These are phyloP conservation scores for Tympanoctomys barrerae DNA, from an alignment of 2,797 vertebrate genomes.

Conservation along the genomic window DNA sequence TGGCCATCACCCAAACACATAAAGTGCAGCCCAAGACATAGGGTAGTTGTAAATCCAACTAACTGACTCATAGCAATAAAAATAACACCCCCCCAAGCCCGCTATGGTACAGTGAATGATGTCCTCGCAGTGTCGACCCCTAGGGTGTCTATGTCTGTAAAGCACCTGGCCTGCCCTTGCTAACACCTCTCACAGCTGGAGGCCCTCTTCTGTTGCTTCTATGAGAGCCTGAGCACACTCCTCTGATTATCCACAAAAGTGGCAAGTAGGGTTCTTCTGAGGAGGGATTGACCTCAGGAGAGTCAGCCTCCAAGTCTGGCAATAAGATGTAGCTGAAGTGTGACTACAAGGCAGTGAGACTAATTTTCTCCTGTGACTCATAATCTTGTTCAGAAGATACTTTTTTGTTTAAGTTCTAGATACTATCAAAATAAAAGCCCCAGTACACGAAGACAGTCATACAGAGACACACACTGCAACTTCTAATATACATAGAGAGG, in stretches of 20 bases:
- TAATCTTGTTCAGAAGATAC: slow-evolving; percentile 24
- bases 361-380: slow-evolving; percentile 61
- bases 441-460: not conserved
- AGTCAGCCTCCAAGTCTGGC: slow-evolving; percentile 17
- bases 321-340: slow-evolving; percentile 62
- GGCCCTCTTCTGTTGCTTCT: not conserved
- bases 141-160: not conserved
- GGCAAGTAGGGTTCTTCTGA: slow-evolving; percentile 37
- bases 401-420: slow-evolving; percentile 5
- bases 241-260: slow-evolving; percentile 24
- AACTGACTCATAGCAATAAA: slow-evolving; percentile 25
- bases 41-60: not conserved
- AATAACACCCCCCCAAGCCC: not conserved
- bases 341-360: slow-evolving; percentile 55
- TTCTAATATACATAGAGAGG: not conserved
- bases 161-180: not conserved
- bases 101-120: not conserved
- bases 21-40: slow-evolving; percentile 5
- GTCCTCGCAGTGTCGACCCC: not conserved
- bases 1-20: not conserved
- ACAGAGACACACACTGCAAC: not conserved
- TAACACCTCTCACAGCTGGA: not conserved
- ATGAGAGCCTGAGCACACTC: not conserved
- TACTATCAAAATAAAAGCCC: slow-evolving; percentile 56
- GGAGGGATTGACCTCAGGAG: not conserved